Conservation (phyloP, 2,888 invertebrate genomes). For the Torymus auratus region DNA sequence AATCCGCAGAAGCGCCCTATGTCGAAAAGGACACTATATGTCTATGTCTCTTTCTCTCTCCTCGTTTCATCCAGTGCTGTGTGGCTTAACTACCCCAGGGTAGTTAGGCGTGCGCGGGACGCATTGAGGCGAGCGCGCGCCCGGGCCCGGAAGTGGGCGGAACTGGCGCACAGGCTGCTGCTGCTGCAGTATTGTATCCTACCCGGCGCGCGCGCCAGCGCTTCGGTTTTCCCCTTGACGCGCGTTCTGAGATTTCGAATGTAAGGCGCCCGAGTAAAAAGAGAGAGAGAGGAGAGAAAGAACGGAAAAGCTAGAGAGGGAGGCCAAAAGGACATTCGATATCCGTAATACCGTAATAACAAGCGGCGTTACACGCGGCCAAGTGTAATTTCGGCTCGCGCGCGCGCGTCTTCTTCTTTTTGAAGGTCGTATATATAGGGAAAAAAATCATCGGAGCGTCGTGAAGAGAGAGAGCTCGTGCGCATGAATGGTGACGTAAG, state of each 20-base stretch:
- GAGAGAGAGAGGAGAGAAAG: constrained; percentile 3
- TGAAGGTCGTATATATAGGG: constrained; percentile 19
- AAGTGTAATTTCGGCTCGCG: constrained; percentile 60
- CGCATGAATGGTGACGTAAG: constrained; percentile 64
- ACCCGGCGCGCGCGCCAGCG: constrained; percentile 66
- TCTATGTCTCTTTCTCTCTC: constrained; percentile 61
- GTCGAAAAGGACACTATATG: constrained; percentile 64
- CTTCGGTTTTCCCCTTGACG: constrained; percentile 65
- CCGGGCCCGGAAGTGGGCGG: constrained; percentile 74
- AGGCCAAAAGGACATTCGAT: constrained; percentile 76
- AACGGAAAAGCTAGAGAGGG: constrained; percentile 54
- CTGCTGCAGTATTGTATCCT: constrained; percentile 64
- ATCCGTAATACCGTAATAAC: constrained; percentile 75
- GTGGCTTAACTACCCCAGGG: constrained; percentile 70
- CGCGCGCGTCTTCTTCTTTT: constrained; percentile 48
- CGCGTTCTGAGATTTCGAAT: constrained; percentile 27
- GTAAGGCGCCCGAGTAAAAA: constrained; percentile 19
- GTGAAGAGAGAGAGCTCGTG: constrained; percentile 27
- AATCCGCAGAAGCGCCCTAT: neutral
- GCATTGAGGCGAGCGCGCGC: constrained; percentile 69
- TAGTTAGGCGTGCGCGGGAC: constrained; percentile 73
- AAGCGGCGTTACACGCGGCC: constrained; percentile 63
- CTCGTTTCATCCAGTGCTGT: constrained; percentile 66
- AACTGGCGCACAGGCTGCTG: constrained; percentile 71
- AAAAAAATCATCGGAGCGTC: constrained; percentile 64